These are phyloP conservation scores for Engystomops pustulosus DNA, from an alignment of 2,113 vertebrate species.

Conservation along the genomic window DNA sequence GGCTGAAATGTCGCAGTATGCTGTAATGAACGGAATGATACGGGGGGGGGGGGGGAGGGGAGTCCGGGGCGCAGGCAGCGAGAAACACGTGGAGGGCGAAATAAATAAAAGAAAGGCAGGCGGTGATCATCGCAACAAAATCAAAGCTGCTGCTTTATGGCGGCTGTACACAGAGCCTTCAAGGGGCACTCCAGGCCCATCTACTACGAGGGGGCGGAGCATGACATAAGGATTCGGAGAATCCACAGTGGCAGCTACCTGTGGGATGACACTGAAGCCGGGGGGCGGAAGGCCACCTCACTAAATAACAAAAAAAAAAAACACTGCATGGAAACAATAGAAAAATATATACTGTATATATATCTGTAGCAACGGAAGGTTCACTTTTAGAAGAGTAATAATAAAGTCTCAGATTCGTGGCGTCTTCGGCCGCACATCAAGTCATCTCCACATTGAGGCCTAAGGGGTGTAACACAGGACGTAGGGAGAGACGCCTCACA, in stretches of 20 bases:
- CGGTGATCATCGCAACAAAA: too few relatives aligned
- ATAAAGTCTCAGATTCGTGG: not conserved
- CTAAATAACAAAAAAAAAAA: not conserved
- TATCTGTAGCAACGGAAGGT: constrained; percentile 17
- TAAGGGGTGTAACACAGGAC: too few relatives aligned
- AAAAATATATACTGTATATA: constrained; percentile 24
- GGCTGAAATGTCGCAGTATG: constrained; percentile 6
- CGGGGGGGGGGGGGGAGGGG: too few relatives aligned
- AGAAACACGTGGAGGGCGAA: not conserved
- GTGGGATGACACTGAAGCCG: not conserved
- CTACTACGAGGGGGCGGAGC: not conserved
- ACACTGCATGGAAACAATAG: constrained; percentile 21
- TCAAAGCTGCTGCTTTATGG: too few relatives aligned
- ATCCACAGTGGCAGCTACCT: too few relatives aligned
- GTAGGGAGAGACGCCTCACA: too few relatives aligned
- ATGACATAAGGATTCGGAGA: too few relatives aligned
- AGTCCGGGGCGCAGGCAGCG: not conserved
- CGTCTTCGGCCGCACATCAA: not conserved
- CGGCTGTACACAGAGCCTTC: too few relatives aligned
- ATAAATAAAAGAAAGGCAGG: not conserved
- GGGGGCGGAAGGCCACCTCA: not conserved
- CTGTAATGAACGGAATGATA: constrained; percentile 4
- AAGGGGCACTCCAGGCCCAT: not conserved
- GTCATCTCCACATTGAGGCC: not conserved
- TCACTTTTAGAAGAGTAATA: not conserved